phyloP scores from a whole-genome alignment of 2,797 vertebrate species.

The Parambassis ranga region DNA sequence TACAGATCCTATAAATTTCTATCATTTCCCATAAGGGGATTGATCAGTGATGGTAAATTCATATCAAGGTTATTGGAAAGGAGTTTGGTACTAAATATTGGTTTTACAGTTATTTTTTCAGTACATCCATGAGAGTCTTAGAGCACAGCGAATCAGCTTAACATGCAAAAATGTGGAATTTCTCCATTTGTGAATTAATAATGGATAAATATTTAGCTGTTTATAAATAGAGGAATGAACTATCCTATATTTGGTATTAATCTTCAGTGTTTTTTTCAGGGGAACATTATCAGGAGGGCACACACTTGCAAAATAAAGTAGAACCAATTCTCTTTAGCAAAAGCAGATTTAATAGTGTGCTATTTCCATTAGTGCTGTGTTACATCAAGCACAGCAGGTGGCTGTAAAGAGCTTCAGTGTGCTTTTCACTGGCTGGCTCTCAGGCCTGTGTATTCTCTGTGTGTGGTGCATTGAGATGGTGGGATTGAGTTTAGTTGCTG shows the following conservation, averaged over 20 bases:
- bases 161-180: neutral
- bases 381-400: constrained; percentile 74
- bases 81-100: neutral
- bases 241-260: too few relatives aligned
- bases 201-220: neutral
- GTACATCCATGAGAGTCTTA: neutral
- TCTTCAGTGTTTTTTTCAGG: neutral
- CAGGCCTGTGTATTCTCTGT: constrained; percentile 32
- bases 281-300: neutral
- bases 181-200: neutral
- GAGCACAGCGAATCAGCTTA: neutral
- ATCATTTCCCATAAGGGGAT: neutral
- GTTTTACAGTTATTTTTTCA: neutral
- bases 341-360: too few relatives aligned
- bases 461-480: constrained; percentile 34
- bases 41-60: neutral
- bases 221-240: neutral
- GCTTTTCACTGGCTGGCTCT: constrained; percentile 11
- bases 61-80: neutral
- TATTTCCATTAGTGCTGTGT: constrained; percentile 32
- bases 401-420: constrained; percentile 74
- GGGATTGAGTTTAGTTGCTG: constrained; percentile 47
- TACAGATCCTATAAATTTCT: neutral
- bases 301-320: neutral
- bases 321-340: neutral